Conservation (phyloP, 2,113 vertebrate species). For the Laticauda laticaudata region DNA sequence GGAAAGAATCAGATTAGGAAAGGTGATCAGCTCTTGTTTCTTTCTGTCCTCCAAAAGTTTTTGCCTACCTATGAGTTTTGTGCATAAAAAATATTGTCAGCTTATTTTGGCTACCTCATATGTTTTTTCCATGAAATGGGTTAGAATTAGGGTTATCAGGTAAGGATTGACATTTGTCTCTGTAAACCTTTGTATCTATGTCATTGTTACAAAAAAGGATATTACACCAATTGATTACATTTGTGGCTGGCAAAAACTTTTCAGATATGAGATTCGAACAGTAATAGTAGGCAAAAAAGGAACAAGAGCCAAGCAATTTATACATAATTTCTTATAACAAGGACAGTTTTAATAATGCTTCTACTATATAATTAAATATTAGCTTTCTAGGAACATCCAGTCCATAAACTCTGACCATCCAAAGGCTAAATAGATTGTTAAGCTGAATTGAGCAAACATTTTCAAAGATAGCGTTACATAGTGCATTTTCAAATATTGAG, state of each 20-base stretch:
- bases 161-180: background rate
- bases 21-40: background rate
- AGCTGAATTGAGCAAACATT: background rate
- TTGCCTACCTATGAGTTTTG: background rate
- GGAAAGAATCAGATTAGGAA: background rate
- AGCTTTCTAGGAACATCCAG: background rate
- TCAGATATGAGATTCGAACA: background rate
- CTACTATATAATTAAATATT: background rate
- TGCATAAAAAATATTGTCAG: background rate
- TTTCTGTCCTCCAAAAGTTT: background rate
- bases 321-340: background rate
- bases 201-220: background rate
- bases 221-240: background rate
- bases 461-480: background rate
- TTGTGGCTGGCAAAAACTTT: background rate
- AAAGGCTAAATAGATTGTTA: background rate
- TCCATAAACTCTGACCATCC: background rate
- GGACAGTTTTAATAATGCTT: background rate
- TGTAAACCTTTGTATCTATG: background rate
- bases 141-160: background rate
- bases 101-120: background rate
- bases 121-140: background rate
- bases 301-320: background rate
- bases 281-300: background rate
- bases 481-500: fast-evolving